These are phyloP conservation scores for Tragelaphus imberbis DNA, from an alignment of 2,113 vertebrate species.

Conservation along the genomic window DNA sequence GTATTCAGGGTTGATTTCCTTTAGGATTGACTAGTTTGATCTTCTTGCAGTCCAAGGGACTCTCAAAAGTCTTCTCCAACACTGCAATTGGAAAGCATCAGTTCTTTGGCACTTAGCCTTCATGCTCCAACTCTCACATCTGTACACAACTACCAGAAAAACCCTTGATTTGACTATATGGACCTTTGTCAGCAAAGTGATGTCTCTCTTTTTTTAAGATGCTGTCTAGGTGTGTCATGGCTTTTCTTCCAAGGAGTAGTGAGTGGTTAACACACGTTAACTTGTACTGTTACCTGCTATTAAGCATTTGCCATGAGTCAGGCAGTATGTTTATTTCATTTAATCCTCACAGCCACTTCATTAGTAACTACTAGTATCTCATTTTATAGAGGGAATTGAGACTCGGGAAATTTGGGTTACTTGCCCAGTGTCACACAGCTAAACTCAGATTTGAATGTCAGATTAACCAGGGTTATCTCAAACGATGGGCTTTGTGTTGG, in stretches of 20 bases:
- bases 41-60: not conserved
- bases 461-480: not conserved
- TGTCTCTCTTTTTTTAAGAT: not conserved
- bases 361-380: not conserved
- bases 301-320: not conserved
- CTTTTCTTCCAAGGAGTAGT: not conserved
- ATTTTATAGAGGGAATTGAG: not conserved
- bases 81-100: not conserved
- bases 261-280: not conserved
- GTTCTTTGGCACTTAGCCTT: not conserved
- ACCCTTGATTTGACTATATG: not conserved
- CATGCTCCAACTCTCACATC: not conserved
- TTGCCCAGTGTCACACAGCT: not conserved
- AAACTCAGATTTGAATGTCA: not conserved
- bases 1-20: not conserved
- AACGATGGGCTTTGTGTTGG: not conserved
- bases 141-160: not conserved
- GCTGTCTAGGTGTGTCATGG: not conserved
- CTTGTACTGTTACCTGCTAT: fast-evolving
- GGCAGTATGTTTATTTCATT: not conserved
- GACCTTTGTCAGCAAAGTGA: not conserved
- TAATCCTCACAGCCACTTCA: not conserved
- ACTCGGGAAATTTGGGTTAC: not conserved
- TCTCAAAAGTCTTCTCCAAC: not conserved
- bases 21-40: not conserved